Conservation (phyloP, 2,888 invertebrate species). For the Phyllotreta striolata region DNA sequence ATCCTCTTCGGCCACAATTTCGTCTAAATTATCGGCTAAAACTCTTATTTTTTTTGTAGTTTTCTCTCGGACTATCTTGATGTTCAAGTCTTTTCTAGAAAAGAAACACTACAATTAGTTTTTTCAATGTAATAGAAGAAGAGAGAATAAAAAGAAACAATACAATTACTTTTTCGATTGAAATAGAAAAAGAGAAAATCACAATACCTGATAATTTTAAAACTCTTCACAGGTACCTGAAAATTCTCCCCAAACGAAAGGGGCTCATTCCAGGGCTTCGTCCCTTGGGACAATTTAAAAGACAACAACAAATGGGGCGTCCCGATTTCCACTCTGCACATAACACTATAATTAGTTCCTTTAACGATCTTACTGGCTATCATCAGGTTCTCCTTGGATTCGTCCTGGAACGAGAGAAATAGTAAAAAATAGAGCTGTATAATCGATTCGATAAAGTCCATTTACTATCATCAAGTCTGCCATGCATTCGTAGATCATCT, state of each 20-base stretch:
- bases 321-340: conserved; percentile 41
- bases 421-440: neutral
- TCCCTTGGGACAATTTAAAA: conserved; percentile 39
- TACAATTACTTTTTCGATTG: neutral
- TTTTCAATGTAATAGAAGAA: neutral
- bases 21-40: conserved; percentile 39
- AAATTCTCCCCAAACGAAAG: conserved; percentile 38
- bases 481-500: conserved; percentile 39
- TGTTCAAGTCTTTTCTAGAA: conserved; percentile 37
- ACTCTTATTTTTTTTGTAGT: conserved; percentile 22
- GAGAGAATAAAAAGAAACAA: conserved; percentile 3
- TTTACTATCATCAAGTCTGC: conserved; percentile 33
- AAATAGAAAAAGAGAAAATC: neutral
- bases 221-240: conserved; percentile 35
- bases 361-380: conserved; percentile 37
- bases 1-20: conserved; percentile 32
- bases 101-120: neutral
- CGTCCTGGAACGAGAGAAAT: conserved; percentile 25
- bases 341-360: conserved; percentile 35
- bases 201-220: conserved; percentile 28
- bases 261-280: conserved; percentile 43
- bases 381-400: conserved; percentile 30
- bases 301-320: conserved; percentile 35
- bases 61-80: too few relatives aligned
- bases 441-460: neutral